Evolutionary conservation across 2,888 invertebrate species (phyloP).

Genomic region (Drosophila formosana): DNA sequence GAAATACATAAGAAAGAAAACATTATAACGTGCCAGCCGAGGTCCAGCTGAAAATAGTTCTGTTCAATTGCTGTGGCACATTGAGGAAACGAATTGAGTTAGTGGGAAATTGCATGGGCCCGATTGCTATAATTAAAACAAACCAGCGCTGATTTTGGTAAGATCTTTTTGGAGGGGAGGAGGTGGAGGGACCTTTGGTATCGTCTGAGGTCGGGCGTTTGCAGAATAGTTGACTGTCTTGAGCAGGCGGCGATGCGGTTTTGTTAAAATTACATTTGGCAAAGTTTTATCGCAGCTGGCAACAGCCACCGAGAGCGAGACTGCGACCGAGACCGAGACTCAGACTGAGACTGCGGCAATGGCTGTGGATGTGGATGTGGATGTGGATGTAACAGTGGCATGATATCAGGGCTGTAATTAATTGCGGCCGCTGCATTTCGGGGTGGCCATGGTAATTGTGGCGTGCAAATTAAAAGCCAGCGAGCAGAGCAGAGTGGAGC

Average conservation of each 20-base stretch:
- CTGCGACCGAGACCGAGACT: constrained; percentile 17
- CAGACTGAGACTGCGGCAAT: constrained; percentile 21
- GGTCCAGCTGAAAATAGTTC: not conserved
- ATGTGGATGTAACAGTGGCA: constrained; percentile 46
- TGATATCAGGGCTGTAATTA: constrained; percentile 78
- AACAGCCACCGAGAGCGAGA: constrained; percentile 3
- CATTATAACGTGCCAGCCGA: too few species aligned
- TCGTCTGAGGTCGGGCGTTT: constrained; percentile 18
- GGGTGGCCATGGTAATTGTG: constrained; percentile 80
- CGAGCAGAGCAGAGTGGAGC: constrained; percentile 31
- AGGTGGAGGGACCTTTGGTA: not conserved
- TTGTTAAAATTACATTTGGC: constrained; percentile 81
- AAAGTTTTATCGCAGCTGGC: constrained; percentile 79
- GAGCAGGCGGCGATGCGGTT: constrained; percentile 81
- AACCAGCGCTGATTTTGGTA: constrained; percentile 72
- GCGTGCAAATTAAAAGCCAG: constrained; percentile 81
- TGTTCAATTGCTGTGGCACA: constrained; percentile 3
- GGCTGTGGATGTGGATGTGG: constrained; percentile 9
- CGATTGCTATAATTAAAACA: constrained; percentile 83
- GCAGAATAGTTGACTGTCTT: constrained; percentile 57
- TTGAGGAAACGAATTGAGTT: constrained; percentile 43
- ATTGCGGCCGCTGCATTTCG: constrained; percentile 80
- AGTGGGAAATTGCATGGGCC: constrained; percentile 78
- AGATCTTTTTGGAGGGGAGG: constrained; percentile 45
- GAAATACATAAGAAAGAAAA: not conserved